A percentile compares a stretch with the other conserved stretches of the same genome.
phyloP scores from a whole-genome alignment of 2,888 invertebrate species.

The Dryobota labecula region DNA sequence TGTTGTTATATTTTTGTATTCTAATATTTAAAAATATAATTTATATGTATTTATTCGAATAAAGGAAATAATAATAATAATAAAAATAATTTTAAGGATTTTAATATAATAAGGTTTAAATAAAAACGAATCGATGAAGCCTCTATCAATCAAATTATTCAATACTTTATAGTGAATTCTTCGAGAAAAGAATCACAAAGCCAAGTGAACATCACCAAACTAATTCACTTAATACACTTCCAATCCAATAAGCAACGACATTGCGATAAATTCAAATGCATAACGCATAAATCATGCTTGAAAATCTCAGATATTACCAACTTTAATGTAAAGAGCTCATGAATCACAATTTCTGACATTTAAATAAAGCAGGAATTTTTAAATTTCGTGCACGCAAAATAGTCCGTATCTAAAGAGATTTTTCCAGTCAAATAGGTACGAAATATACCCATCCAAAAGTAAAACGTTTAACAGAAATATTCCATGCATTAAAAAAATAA shows the following conservation, averaged over 20 bases:
- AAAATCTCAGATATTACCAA: constrained; percentile 37
- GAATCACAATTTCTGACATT: constrained; percentile 48
- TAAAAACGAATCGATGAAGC: neutral
- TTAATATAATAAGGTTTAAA: too few relatives aligned
- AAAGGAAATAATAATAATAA: too few relatives aligned
- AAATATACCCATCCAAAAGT: constrained; percentile 14
- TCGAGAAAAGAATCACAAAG: neutral
- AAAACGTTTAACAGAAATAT: constrained; percentile 35
- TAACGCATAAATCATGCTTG: constrained; percentile 40
- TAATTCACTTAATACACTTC: constrained; percentile 21
- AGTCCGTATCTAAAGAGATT: constrained; percentile 23
- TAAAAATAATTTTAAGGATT: too few relatives aligned
- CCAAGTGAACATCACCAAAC: neutral
- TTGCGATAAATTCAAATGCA: constrained; percentile 35
- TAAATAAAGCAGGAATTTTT: constrained; percentile 48
- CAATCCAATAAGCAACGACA: constrained; percentile 32
- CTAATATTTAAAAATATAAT: too few relatives aligned
- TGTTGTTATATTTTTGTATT: too few relatives aligned
- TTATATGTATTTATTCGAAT: too few relatives aligned
- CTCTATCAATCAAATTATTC: neutral
- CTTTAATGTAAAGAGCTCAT: constrained; percentile 37
- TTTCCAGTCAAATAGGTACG: constrained; percentile 36
- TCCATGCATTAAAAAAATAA: constrained; percentile 12
- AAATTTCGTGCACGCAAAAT: constrained; percentile 18
- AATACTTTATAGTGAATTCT: neutral